These are phyloP conservation scores for Leptodactylus fallax DNA, from an alignment of 2,797 vertebrate species.

Conservation along the genomic window DNA sequence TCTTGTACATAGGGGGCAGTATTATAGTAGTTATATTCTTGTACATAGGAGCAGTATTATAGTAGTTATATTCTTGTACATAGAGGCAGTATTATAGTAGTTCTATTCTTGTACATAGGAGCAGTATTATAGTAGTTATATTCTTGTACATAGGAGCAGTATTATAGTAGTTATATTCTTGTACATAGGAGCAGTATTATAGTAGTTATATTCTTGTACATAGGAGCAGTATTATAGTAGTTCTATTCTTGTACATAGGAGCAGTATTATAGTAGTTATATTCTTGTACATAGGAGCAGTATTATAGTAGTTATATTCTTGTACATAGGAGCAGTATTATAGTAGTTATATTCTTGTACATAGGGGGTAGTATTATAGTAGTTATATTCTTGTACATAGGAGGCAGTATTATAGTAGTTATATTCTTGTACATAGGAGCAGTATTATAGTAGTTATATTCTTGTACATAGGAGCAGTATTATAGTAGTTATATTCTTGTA, in stretches of 20 bases:
- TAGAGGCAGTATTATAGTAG: too few relatives aligned
- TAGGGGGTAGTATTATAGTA: constrained; percentile 6
- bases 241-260: too few relatives aligned
- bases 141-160: not conserved
- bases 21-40: constrained; percentile 6
- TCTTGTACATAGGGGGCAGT: not conserved
- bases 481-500: not conserved
- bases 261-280: too few relatives aligned
- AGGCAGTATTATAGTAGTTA: not conserved
- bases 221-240: too few relatives aligned
- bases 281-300: too few relatives aligned
- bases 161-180: not conserved
- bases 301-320: constrained; percentile 2
- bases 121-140: too few relatives aligned
- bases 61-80: not conserved
- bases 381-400: constrained; percentile 4
- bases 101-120: not conserved
- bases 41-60: constrained; percentile 1
- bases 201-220: too few relatives aligned
- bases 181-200: too few relatives aligned
- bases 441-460: not conserved
- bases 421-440: not conserved
- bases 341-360: too few relatives aligned
- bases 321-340: not conserved
- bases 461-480: not conserved